These are phyloP conservation scores for Arizona elegans DNA, from an alignment of 2,113 vertebrate species.

Conservation along the genomic window DNA sequence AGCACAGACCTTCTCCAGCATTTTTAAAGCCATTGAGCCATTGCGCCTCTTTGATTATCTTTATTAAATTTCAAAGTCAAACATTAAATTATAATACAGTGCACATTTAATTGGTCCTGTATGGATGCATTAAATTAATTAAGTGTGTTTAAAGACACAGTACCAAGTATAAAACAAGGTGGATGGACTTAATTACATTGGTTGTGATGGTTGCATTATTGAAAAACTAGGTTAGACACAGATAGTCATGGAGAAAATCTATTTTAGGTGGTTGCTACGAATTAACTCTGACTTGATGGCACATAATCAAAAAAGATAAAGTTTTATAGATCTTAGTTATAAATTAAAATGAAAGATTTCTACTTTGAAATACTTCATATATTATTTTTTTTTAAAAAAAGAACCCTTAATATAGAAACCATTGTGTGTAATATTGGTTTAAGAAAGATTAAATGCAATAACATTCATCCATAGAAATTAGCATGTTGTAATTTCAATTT, in stretches of 20 bases:
- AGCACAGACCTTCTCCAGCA: not conserved
- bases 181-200: not conserved
- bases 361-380: not conserved
- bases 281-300: not conserved
- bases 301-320: not conserved
- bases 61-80: not conserved
- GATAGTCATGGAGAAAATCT: not conserved
- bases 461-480: not conserved
- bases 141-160: not conserved
- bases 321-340: not conserved
- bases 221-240: not conserved
- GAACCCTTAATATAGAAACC: not conserved
- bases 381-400: not conserved
- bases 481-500: not conserved
- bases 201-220: not conserved
- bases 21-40: not conserved
- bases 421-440: not conserved
- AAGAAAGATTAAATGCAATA: not conserved
- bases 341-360: constrained; percentile 27
- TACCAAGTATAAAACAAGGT: not conserved
- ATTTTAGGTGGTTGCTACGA: not conserved
- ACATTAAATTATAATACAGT: not conserved
- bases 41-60: not conserved
- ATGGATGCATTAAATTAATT: not conserved
- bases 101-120: not conserved